phyloP scores from a whole-genome alignment of 2,888 invertebrate genomes.

The Alcis repandata region DNA sequence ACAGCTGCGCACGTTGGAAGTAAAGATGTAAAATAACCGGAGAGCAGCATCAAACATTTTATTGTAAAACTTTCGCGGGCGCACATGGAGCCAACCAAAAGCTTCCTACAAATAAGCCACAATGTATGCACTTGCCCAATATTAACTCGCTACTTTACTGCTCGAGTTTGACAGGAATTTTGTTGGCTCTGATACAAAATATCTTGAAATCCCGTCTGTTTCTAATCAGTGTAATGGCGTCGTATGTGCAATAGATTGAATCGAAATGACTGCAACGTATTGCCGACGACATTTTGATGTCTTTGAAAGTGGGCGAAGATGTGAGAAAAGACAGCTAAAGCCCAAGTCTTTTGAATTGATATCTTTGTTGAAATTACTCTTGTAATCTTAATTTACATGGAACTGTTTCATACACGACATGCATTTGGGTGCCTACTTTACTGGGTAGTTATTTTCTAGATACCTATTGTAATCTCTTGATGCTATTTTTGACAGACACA shows the following conservation, averaged over 20 bases:
- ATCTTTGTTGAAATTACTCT: conserved; percentile 10
- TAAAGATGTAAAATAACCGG: conserved; percentile 39
- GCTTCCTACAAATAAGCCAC: conserved; percentile 48
- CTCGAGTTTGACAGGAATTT: conserved; percentile 40
- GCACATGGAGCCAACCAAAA: conserved; percentile 43
- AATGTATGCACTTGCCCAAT: conserved; percentile 48
- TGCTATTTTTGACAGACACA: no score
- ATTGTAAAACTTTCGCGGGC: conserved; percentile 48
- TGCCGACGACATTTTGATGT: conserved; percentile 34
- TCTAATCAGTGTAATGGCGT: conserved; percentile 43
- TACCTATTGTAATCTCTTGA: background rate
- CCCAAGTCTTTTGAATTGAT: conserved; percentile 18
- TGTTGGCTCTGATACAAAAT: conserved; percentile 44
- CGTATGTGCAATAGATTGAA: conserved; percentile 36
- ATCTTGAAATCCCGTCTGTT: conserved; percentile 41
- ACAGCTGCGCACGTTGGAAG: conserved; percentile 16
- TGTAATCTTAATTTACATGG: background rate
- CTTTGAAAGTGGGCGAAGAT: conserved; percentile 28
- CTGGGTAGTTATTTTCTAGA: background rate
- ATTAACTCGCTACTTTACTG: conserved; percentile 46
- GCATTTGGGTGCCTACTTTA: background rate
- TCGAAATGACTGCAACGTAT: conserved; percentile 26
- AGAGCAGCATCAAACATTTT: conserved; percentile 47
- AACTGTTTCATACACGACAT: background rate
- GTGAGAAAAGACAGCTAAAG: conserved; percentile 24